Evolutionary conservation across 2,113 vertebrate species (phyloP).

Genomic region (Plotosus lineatus): DNA sequence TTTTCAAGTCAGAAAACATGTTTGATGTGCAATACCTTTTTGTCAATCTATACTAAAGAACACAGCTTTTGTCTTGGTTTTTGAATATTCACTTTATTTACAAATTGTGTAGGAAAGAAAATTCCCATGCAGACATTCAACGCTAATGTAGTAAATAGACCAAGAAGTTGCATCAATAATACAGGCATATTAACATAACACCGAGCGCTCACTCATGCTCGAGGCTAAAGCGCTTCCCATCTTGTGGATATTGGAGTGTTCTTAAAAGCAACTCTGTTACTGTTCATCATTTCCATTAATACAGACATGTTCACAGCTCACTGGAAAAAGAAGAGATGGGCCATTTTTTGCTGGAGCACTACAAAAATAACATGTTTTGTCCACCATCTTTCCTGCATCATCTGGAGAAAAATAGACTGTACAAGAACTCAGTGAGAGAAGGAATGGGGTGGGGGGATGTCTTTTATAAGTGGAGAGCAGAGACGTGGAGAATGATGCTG

Average conservation of each 20-base stretch:
- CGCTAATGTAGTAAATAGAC: slow-evolving; percentile 45
- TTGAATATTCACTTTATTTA: slow-evolving; percentile 73
- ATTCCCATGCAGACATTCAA: slow-evolving; percentile 58
- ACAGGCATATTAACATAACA: slow-evolving; percentile 26
- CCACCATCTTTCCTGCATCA: slow-evolving; percentile 61
- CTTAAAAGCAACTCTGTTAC: slow-evolving; percentile 12
- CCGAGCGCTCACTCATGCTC: neutral
- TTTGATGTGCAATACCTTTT: no score
- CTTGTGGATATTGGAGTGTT: neutral
- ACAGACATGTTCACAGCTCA: slow-evolving; percentile 11
- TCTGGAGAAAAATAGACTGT: slow-evolving; percentile 51
- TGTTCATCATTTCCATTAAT: neutral
- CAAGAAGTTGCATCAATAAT: slow-evolving; percentile 30
- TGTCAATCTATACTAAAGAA: neutral
- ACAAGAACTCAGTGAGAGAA: slow-evolving; percentile 42
- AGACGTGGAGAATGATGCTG: slow-evolving; percentile 61
- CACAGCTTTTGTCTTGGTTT: slow-evolving; percentile 31
- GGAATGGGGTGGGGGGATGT: neutral
- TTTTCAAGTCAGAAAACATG: no score
- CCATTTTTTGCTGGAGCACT: slow-evolving; percentile 63
- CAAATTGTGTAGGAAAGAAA: slow-evolving; percentile 61
- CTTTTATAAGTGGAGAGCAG: slow-evolving; percentile 49
- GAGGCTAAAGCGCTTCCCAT: slow-evolving; percentile 9
- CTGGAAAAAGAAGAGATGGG: slow-evolving; percentile 53
- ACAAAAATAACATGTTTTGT: slow-evolving; percentile 75